Percentiles rank a stretch among this genome's conserved stretches.
These are phyloP conservation scores for Clostera curtula DNA, from an alignment of 2,888 invertebrate genomes.

Conservation along the genomic window DNA sequence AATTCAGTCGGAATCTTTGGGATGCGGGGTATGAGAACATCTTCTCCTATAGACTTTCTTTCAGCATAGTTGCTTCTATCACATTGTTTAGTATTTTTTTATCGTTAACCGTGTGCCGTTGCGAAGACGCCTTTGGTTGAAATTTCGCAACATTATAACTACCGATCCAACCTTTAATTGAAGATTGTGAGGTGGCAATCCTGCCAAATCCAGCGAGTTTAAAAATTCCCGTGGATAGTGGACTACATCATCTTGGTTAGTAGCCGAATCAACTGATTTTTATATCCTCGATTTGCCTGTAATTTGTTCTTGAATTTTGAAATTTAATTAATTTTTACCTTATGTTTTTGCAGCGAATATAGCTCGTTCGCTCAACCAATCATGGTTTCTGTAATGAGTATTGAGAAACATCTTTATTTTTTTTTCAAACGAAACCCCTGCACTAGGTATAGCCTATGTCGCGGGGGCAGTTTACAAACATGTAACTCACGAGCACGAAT, in stretches of 20 bases:
- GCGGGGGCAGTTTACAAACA: no score
- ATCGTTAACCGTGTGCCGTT: neutral
- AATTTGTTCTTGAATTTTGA: conserved; percentile 3
- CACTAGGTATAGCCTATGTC: no score
- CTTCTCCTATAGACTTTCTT: conserved; percentile 8
- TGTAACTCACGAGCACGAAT: no score
- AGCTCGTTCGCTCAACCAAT: neutral
- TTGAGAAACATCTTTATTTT: no score
- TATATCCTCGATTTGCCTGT: conserved; percentile 2
- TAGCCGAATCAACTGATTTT: conserved; percentile 5
- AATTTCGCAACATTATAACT: neutral
- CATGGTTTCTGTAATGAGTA: conserved; percentile 11
- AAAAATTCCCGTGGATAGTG: conserved; percentile 15
- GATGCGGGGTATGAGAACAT: conserved; percentile 7
- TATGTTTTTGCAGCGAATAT: conserved; percentile 4
- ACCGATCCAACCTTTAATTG: conserved; percentile 10
- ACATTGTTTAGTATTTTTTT: neutral
- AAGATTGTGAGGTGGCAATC: conserved; percentile 15
- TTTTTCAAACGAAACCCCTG: no score
- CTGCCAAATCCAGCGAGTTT: conserved; percentile 15
- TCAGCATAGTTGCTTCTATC: neutral
- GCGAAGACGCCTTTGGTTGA: neutral
- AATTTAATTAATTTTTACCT: conserved; percentile 4
- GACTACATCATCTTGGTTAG: conserved; percentile 3
- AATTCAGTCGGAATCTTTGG: conserved; percentile 9